Evolutionary conservation across 2,113 vertebrate genomes (phyloP).

Genomic region (Syrmaticus mikado): DNA sequence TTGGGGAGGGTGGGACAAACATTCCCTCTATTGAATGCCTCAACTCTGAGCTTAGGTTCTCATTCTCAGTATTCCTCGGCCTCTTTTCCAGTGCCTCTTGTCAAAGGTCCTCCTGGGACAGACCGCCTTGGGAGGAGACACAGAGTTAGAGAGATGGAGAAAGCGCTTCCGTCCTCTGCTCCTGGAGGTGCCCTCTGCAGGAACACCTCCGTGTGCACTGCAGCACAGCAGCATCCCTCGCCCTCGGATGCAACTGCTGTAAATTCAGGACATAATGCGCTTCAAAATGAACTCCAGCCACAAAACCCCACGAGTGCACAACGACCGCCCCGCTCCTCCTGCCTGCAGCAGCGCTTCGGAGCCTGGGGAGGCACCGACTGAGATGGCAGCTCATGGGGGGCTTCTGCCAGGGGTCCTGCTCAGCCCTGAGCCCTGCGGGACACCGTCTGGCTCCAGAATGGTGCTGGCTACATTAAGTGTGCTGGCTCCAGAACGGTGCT

Average conservation of each 20-base stretch:
- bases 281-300: background rate
- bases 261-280: background rate
- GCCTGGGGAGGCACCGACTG: background rate
- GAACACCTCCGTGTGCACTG: accelerated
- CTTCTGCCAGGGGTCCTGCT: background rate
- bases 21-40: background rate
- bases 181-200: background rate
- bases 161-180: background rate
- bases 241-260: background rate
- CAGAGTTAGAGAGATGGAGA: background rate
- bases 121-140: conserved; percentile 24
- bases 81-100: conserved; percentile 11
- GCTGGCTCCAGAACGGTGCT: too few species aligned
- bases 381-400: background rate
- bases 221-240: background rate
- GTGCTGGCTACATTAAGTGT: too few species aligned
- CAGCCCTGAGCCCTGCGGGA: accelerated
- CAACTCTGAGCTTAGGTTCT: background rate
- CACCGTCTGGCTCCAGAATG: background rate
- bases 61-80: background rate
- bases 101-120: background rate
- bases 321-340: background rate
- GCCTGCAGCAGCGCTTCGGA: background rate
- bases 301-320: too few species aligned
- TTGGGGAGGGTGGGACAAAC: accelerated